Base-by-base conservation (phyloP, 2,113 vertebrate genomes). In the Sarotherodon lohbergeri region DNA sequence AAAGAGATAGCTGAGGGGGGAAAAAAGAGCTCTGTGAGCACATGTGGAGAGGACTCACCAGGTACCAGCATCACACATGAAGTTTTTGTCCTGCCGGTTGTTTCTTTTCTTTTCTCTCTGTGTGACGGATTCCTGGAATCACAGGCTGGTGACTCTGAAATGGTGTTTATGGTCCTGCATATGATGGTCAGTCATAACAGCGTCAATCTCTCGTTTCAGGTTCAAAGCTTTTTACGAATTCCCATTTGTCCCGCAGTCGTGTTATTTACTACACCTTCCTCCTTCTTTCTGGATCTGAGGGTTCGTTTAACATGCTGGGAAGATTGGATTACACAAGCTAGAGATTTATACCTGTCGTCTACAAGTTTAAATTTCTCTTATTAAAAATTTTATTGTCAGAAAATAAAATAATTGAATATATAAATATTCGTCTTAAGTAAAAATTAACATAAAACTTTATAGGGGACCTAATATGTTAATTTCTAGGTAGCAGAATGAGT, bases 171-270 rank as follows among this genome's bases (percentile, higher is more conserved):
- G 76, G 80, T 34, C 50, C 19, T 22, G n/a, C 50, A 66, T 43
- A 73, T 89, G 81, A 88, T 7, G 4, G n/a, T 55, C 43, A 86
- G 80, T 19, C 86, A 59, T 66, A 84, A 86, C 83, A 36, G 13
- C 24, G 22, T 29, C 4, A 4, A 4, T 48, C 50, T 79, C 36
- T 39, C 1, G n/a, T 82, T 55, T 90, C 76, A n/a, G 11, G 17
- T 88, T 90, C 59, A 88, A 89, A 91, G 88, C 66, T 22, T 73
- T 48, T 12, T 11, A 5, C 39, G 61, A 61, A 91, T 89, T 83
- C 55, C 83, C 83, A 11, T 76, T 78, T 80, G 39, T 85, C 79
- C 82, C 57, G 39, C 27, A n/a, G 19, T 82, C 19, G 9, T 12
- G 50, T 78, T 81, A 71, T 87, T 90, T 83, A 80, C 48, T 39